These are phyloP conservation scores for Pseudochirops cupreus DNA, from an alignment of 2,797 vertebrate species.

Conservation along the genomic window DNA sequence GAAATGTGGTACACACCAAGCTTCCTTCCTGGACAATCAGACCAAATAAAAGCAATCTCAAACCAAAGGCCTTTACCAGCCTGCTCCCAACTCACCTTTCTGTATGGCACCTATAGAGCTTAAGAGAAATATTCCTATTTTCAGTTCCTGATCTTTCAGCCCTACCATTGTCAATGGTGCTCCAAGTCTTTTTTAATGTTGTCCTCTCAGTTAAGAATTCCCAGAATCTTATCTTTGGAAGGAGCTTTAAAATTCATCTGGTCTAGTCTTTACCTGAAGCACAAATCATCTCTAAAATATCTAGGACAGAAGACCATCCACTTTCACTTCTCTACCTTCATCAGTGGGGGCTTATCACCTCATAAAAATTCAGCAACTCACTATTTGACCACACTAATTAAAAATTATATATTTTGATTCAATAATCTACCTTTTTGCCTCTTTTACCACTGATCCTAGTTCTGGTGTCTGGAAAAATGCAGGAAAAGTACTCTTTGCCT, in stretches of 20 bases:
- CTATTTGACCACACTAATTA: not conserved
- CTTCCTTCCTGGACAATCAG: not conserved
- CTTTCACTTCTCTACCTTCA: not conserved
- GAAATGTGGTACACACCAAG: not conserved
- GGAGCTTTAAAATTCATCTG: not conserved
- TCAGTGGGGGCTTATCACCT: not conserved
- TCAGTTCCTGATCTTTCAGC: constrained; percentile 20
- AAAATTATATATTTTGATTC: not conserved
- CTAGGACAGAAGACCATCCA: not conserved
- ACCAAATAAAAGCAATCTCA: constrained; percentile 38
- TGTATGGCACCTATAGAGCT: not conserved
- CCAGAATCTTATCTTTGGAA: not conserved
- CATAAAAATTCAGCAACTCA: not conserved
- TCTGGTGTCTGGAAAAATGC: not conserved
- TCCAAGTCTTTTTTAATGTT: not conserved
- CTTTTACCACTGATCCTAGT: not conserved
- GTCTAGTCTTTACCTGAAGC: not conserved
- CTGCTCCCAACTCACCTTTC: constrained; percentile 2
- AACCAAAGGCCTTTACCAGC: constrained; percentile 25
- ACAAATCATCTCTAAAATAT: fast-evolving
- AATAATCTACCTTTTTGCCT: not conserved
- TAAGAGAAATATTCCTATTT: constrained; percentile 46
- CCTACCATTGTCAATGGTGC: not conserved
- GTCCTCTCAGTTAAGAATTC: not conserved
- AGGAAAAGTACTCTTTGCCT: not conserved